Evolutionary conservation across 2,888 invertebrate genomes (phyloP).

Genomic region (Idaea dimidiata): DNA sequence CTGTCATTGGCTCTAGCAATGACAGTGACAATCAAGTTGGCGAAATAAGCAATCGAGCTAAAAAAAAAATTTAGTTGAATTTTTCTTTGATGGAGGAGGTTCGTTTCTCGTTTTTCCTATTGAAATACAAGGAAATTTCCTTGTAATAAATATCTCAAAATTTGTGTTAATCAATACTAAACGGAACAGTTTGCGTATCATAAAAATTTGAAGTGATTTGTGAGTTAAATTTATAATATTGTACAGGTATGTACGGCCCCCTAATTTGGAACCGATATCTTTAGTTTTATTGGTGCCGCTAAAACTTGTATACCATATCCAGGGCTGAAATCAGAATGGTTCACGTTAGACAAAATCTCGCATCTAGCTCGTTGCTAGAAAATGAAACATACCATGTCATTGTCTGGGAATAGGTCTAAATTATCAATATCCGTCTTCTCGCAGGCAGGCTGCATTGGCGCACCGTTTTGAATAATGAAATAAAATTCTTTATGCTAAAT

Average conservation of each 20-base stretch:
- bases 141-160: neutral
- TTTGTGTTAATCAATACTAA: neutral
- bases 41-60: neutral
- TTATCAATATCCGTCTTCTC: conserved; percentile 23
- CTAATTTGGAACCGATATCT: neutral
- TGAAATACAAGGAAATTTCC: neutral
- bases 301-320: neutral
- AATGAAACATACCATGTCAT: neutral
- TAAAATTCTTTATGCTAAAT: neutral
- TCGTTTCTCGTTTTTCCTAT: neutral
- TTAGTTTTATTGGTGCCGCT: neutral
- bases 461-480: conserved; percentile 2
- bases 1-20: neutral
- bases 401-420: conserved; percentile 14
- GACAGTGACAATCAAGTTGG: neutral
- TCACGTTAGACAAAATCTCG: neutral
- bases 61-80: neutral
- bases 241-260: neutral
- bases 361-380: neutral
- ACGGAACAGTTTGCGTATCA: neutral
- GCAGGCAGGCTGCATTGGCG: neutral
- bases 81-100: neutral
- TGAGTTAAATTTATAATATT: neutral
- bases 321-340: neutral
- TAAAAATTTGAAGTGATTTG: neutral